These are phyloP conservation scores for Mystacornis crossleyi DNA, from an alignment of 2,113 vertebrate genomes.

Conservation along the genomic window DNA sequence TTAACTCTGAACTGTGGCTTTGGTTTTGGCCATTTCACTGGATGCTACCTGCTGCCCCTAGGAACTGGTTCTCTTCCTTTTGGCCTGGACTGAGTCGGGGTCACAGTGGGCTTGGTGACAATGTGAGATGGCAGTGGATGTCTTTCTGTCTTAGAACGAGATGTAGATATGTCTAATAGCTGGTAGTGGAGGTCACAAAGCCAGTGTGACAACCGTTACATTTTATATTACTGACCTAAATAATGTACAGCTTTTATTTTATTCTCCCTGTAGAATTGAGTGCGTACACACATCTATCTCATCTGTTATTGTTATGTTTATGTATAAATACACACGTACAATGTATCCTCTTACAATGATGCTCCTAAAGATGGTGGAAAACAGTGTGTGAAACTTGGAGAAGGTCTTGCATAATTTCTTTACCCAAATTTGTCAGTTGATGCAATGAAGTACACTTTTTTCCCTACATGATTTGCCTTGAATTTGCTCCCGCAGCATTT, in stretches of 20 bases:
- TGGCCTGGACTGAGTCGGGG: neutral
- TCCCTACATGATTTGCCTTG: neutral
- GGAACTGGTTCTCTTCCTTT: neutral
- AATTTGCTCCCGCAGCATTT: neutral
- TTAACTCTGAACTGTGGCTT: neutral
- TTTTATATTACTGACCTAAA: neutral
- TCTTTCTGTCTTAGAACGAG: neutral
- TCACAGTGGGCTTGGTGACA: neutral
- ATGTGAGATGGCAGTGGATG: neutral
- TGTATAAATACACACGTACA: neutral
- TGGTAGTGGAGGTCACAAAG: neutral
- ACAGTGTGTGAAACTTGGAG: neutral
- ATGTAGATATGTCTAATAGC: neutral
- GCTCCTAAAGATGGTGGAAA: neutral
- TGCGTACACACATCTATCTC: neutral
- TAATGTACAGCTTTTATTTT: neutral
- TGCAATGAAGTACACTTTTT: neutral
- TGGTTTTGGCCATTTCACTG: neutral
- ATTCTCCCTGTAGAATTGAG: neutral
- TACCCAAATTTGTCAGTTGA: neutral
- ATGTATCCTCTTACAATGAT: neutral
- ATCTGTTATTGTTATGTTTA: neutral
- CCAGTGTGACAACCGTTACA: neutral
- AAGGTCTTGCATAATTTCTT: neutral
- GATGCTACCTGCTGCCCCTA: neutral